A percentile compares a stretch with the other conserved stretches of the same genome.
Evolutionary conservation across 2,888 invertebrate species (phyloP).

Genomic region (Eristalis tenax): DNA sequence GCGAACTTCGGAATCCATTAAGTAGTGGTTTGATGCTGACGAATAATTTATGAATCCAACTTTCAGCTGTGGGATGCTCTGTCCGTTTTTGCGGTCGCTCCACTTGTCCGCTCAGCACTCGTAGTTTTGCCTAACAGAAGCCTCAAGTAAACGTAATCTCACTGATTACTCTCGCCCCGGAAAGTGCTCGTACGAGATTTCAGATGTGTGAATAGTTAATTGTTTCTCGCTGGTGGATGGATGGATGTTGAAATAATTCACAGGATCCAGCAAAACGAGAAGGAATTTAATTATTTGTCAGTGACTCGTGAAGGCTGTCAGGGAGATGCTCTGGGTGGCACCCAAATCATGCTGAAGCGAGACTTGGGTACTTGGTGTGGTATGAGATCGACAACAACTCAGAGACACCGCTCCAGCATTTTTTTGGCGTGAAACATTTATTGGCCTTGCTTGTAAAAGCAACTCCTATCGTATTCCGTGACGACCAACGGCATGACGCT

Average conservation of each 20-base stretch:
- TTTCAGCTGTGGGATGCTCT: constrained; percentile 47
- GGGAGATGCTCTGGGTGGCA: too few relatives aligned
- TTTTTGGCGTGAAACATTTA: too few relatives aligned
- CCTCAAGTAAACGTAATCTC: constrained; percentile 44
- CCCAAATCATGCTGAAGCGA: too few relatives aligned
- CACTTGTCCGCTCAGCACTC: constrained; percentile 24
- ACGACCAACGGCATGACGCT: too few relatives aligned
- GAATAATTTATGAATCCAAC: constrained; percentile 70
- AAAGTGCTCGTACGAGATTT: not conserved
- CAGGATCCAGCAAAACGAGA: not conserved
- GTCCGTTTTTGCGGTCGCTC: constrained; percentile 63
- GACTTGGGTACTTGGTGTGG: too few relatives aligned
- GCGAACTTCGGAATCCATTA: constrained; percentile 55
- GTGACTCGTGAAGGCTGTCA: not conserved
- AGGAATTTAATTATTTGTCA: not conserved
- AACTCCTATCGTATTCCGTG: too few relatives aligned
- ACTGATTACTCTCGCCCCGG: constrained; percentile 31
- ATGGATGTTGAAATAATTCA: not conserved
- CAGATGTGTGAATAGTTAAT: constrained; percentile 32
- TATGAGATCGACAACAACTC: too few relatives aligned
- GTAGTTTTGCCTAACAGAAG: constrained; percentile 52
- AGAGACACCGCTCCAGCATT: too few relatives aligned
- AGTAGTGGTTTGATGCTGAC: constrained; percentile 64
- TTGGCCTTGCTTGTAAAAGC: too few relatives aligned
- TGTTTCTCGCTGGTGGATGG: constrained; percentile 18